Conservation (phyloP, 1,140 invertebrate species). For the Maniola jurtina region DNA sequence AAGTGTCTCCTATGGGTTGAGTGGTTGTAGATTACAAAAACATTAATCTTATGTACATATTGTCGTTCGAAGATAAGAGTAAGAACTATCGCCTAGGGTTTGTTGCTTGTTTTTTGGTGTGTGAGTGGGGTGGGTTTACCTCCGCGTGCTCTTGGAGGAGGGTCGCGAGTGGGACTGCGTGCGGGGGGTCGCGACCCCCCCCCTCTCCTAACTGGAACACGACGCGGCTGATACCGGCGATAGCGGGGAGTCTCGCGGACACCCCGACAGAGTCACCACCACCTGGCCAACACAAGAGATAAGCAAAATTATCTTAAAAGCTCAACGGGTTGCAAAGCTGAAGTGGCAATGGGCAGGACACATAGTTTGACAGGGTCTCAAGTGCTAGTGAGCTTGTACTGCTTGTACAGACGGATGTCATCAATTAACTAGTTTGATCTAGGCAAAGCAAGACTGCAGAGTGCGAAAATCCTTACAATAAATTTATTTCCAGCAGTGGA, state of each 20-base stretch:
- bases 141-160: slow-evolving; percentile 76
- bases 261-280: slow-evolving; percentile 94
- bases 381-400: too few relatives aligned
- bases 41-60: slow-evolving; percentile 80
- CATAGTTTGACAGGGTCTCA: background rate
- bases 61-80: slow-evolving; percentile 78
- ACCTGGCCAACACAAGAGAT: slow-evolving; percentile 67
- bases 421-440: too few relatives aligned
- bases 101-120: slow-evolving; percentile 50
- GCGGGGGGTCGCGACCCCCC: slow-evolving; percentile 77
- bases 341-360: background rate
- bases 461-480: too few relatives aligned
- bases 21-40: slow-evolving; percentile 38
- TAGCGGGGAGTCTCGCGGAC: slow-evolving; percentile 88
- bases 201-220: slow-evolving; percentile 90
- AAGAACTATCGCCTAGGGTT: slow-evolving; percentile 65
- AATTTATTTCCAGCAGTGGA: too few relatives aligned
- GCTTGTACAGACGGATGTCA: too few relatives aligned
- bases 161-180: slow-evolving; percentile 74
- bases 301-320: too few relatives aligned
- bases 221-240: slow-evolving; percentile 92
- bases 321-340: too few relatives aligned
- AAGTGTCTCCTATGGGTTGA: background rate
- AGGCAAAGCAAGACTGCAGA: too few relatives aligned
- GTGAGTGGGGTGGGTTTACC: slow-evolving; percentile 61